Evolutionary conservation across 1,140 invertebrate genomes (phyloP).

Genomic region (Musca domestica): DNA sequence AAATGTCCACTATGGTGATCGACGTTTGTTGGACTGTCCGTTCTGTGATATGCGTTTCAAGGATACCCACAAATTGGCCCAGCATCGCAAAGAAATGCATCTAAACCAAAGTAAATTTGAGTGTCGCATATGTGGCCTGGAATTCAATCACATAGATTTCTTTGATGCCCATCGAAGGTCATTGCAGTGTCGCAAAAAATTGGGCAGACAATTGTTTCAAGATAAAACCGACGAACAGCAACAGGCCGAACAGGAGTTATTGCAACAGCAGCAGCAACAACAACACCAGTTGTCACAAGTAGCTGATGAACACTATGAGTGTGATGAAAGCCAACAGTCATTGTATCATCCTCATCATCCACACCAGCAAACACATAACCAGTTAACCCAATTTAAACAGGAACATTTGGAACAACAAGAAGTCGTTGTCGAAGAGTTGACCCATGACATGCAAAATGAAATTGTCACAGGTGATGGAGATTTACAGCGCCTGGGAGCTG

Average conservation of each 20-base stretch:
- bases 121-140: slow-evolving; percentile 42
- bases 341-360: not conserved
- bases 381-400: not conserved
- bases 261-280: not conserved
- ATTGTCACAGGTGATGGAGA: not conserved
- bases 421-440: slow-evolving; percentile 1
- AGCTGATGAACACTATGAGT: not conserved
- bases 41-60: slow-evolving; percentile 48
- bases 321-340: not conserved
- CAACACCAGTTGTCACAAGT: not conserved
- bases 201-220: slow-evolving; percentile 6
- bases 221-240: not conserved
- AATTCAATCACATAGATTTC: slow-evolving; percentile 47
- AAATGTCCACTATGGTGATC: slow-evolving; percentile 46
- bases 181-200: slow-evolving; percentile 34
- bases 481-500: not conserved
- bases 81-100: slow-evolving; percentile 49
- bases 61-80: slow-evolving; percentile 46
- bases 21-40: slow-evolving; percentile 42
- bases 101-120: slow-evolving; percentile 41
- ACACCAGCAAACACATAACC: not conserved
- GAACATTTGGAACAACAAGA: slow-evolving; percentile 18
- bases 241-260: not conserved
- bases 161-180: slow-evolving; percentile 48
- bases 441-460: slow-evolving; percentile 12